A percentile compares a stretch with the other conserved stretches of the same genome.
Evolutionary conservation across 2,888 invertebrate genomes (phyloP).

Genomic region (Junonia oenone): DNA sequence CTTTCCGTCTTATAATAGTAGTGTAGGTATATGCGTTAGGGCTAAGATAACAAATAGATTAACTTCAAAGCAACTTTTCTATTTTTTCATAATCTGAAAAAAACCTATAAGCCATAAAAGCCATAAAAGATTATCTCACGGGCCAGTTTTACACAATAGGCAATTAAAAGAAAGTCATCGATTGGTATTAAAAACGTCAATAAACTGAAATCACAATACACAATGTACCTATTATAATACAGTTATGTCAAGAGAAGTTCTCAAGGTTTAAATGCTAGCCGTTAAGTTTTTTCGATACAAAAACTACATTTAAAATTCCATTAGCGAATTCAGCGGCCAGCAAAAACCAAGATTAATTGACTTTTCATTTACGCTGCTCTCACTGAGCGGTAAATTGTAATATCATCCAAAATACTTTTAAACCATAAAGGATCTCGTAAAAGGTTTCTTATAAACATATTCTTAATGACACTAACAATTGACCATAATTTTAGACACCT

Average conservation of each 20-base stretch:
- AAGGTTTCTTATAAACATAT: no score
- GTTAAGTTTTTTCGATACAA: background rate
- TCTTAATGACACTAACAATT: no score
- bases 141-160: background rate
- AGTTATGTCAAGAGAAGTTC: background rate
- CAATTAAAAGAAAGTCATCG: conserved; percentile 4
- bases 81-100: background rate
- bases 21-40: no score
- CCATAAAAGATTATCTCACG: background rate
- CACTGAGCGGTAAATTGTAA: background rate
- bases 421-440: no score
- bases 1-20: no score
- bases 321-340: background rate
- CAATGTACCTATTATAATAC: conserved; percentile 9
- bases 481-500: no score
- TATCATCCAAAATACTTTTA: background rate
- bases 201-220: conserved; percentile 6
- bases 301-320: background rate
- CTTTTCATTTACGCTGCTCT: background rate
- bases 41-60: no score
- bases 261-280: background rate
- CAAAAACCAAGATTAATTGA: background rate
- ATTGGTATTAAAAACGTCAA: conserved; percentile 1
- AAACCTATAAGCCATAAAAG: no score
- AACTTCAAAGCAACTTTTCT: no score